A percentile compares a stretch with the other conserved stretches of the same genome.
These are phyloP conservation scores for Lobophora halterata DNA, from an alignment of 2,888 invertebrate genomes.

Conservation along the genomic window DNA sequence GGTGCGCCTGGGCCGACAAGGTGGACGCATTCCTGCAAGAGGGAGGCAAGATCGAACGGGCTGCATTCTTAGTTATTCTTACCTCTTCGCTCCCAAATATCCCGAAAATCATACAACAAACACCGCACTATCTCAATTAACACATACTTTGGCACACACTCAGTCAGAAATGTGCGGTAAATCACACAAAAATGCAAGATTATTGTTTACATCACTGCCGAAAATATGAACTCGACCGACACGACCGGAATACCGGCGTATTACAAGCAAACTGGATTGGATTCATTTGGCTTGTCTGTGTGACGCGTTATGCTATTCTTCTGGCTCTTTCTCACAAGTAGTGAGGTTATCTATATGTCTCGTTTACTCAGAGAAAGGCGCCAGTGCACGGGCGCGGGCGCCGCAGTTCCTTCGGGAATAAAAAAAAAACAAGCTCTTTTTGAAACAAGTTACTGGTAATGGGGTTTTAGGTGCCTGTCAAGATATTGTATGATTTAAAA, in stretches of 20 bases:
- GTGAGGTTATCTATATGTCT: conserved; percentile 37
- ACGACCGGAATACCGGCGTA: conserved; percentile 61
- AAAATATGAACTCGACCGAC: conserved; percentile 43
- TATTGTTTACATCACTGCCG: conserved; percentile 72
- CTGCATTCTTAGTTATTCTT: conserved; percentile 74
- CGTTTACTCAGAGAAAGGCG: conserved; percentile 70
- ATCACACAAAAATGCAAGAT: conserved; percentile 49
- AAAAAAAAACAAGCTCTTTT: conserved; percentile 74
- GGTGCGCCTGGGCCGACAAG: conserved; percentile 70
- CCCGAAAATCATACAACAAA: conserved; percentile 36
- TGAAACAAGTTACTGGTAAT: conserved; percentile 73
- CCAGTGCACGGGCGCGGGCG: conserved; percentile 72
- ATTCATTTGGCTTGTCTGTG: conserved; percentile 54
- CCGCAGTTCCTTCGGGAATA: conserved; percentile 74
- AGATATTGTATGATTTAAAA: conserved; percentile 65
- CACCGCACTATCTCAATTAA: conserved; percentile 38
- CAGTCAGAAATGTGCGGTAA: conserved; percentile 45
- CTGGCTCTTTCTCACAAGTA: conserved; percentile 50
- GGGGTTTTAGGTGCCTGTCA: conserved; percentile 66
- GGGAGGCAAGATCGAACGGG: conserved; percentile 71
- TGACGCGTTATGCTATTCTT: conserved; percentile 69
- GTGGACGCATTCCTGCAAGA: conserved; percentile 75
- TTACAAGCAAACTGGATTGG: conserved; percentile 70
- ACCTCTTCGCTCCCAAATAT: conserved; percentile 55
- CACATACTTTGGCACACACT: conserved; percentile 56